phyloP scores from a whole-genome alignment of 2,888 invertebrate genomes.

The Mamestra brassicae region DNA sequence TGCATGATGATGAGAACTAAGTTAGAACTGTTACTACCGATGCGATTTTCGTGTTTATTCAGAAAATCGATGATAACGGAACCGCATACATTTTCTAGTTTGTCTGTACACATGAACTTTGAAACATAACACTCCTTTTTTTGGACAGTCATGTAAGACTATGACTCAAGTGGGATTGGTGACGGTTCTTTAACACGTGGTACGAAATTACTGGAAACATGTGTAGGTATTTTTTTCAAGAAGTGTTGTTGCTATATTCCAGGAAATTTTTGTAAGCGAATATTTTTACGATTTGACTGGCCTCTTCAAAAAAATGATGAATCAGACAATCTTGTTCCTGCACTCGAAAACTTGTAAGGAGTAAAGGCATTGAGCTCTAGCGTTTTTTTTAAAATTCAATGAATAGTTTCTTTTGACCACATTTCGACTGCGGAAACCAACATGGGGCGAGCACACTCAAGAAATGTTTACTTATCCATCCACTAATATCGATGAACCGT shows the following conservation, averaged over 20 bases:
- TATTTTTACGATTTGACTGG: neutral
- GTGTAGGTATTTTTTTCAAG: conserved; percentile 36
- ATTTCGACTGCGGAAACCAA: neutral
- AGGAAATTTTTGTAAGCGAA: conserved; percentile 29
- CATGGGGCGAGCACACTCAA: neutral
- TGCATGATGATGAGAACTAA: neutral
- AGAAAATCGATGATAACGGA: neutral
- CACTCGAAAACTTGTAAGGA: neutral
- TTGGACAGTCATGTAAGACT: neutral
- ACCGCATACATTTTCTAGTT: neutral
- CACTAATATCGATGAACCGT: neutral
- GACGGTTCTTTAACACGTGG: conserved; percentile 26
- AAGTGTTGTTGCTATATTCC: conserved; percentile 28
- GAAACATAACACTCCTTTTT: neutral
- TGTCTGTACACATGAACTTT: neutral
- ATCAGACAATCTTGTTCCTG: neutral
- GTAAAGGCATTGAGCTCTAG: neutral
- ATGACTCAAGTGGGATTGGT: conserved; percentile 27
- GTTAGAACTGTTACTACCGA: neutral
- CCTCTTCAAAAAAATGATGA: neutral
- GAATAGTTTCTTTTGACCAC: neutral
- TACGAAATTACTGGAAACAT: conserved; percentile 23
- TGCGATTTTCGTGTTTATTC: too few species aligned
- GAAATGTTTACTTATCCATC: neutral
- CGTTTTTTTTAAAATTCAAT: neutral